Evolutionary conservation across 1,140 invertebrate genomes (phyloP), one percentile per base, ranked within the genome.

Genomic region (Achatina immaculata): DNA sequence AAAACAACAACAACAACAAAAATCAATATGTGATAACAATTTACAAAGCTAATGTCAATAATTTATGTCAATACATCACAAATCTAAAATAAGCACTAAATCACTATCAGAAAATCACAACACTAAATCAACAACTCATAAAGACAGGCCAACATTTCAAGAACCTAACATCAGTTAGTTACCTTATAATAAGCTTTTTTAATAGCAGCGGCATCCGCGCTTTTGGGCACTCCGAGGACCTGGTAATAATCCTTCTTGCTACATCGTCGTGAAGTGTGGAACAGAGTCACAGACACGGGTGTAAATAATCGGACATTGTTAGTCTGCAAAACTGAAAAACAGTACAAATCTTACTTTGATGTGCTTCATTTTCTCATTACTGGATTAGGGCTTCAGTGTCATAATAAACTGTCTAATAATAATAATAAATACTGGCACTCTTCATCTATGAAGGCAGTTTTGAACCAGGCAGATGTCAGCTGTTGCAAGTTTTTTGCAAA

Each of bases 101-200:
- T 19, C 14, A 68, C 14, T 68, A 14, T 16, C 14, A 19, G 28
- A 72, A 14, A 72, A 72, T 6, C 34, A 72, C 42, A 38, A 72
- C 28, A 21, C 28, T n/a, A n/a, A n/a, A n/a, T n/a, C n/a, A n/a
- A n/a, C n/a, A n/a, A n/a, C n/a, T n/a, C n/a, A n/a, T n/a, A n/a
- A n/a, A n/a, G n/a, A n/a, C n/a, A n/a, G n/a, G n/a, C n/a, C n/a
- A n/a, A n/a, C n/a, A n/a, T n/a, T n/a, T n/a, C n/a, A n/a, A n/a
- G n/a, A n/a, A n/a, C n/a, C n/a, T n/a, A n/a, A n/a, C n/a, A n/a
- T n/a, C n/a, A n/a, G n/a, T n/a, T n/a, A n/a, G n/a, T n/a, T 81
- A 94, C 90, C 91, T 99, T 94, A 90, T 99, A 99, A 90, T 99
- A 99, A 14, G 98, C 95, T 90, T 99, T 99, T 89, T 99, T 99